Conservation (phyloP, 92 coral and sea anemone genomes). For the Siderastrea siderea region DNA sequence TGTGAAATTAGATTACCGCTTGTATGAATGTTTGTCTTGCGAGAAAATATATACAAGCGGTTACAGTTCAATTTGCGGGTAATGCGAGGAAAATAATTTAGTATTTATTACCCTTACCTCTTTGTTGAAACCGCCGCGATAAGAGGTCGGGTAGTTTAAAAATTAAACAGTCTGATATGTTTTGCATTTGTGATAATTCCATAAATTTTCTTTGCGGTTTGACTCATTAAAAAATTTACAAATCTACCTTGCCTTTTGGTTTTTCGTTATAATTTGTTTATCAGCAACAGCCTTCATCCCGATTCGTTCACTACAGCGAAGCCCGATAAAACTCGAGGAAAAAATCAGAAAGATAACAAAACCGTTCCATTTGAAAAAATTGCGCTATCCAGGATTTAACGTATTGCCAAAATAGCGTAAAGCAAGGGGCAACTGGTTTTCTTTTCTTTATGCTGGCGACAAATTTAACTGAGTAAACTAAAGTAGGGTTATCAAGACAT, state of each 20-base stretch:
- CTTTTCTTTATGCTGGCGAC: too few species aligned
- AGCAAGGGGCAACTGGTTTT: too few species aligned
- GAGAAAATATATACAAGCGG: background rate
- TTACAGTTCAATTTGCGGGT: background rate
- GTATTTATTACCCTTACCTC: background rate
- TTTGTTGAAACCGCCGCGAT: constrained; percentile 1
- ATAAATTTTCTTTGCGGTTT: background rate
- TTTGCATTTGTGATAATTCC: background rate
- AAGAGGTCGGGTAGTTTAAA: background rate
- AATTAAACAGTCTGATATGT: background rate
- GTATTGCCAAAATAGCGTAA: too few species aligned
- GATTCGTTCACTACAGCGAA: background rate
- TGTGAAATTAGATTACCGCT: background rate
- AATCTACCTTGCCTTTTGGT: background rate
- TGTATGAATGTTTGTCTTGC: too few species aligned
- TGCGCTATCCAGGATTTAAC: too few species aligned
- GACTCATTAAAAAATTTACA: background rate
- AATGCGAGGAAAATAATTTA: background rate
- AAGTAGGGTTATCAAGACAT: too few species aligned
- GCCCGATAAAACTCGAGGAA: too few species aligned
- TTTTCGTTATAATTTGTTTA: background rate
- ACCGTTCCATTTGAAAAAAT: too few species aligned
- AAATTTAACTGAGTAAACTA: too few species aligned
- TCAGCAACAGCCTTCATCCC: background rate
- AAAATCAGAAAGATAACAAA: too few species aligned